phyloP scores from a whole-genome alignment of 2,113 vertebrate genomes.

The Tricholaema leucomelas region DNA sequence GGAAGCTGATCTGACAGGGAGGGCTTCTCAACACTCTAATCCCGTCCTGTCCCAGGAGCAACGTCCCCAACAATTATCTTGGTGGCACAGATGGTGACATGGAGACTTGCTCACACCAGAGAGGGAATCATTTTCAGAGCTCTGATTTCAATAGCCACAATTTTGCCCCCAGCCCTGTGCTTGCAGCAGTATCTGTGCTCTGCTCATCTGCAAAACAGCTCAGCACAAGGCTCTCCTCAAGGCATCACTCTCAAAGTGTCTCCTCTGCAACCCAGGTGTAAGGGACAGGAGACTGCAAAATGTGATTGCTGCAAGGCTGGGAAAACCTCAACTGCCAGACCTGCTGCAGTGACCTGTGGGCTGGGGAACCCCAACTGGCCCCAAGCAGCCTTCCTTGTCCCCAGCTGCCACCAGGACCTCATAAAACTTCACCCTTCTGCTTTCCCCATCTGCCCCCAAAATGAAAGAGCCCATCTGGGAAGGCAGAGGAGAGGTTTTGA shows the following conservation, averaged over 20 bases:
- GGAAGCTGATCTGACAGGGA: neutral
- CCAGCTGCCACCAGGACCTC: no score
- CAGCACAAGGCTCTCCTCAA: neutral
- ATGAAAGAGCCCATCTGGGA: neutral
- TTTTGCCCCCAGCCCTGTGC: neutral
- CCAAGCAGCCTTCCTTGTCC: neutral
- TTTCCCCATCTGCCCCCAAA: neutral
- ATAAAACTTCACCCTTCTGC: no score
- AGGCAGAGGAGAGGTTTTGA: neutral
- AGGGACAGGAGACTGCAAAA: neutral
- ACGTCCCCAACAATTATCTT: neutral
- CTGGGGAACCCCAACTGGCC: neutral
- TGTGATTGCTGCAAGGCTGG: no score
- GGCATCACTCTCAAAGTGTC: neutral
- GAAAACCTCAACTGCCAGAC: neutral
- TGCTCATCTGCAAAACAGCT: neutral
- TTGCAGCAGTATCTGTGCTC: no score
- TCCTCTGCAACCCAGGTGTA: neutral
- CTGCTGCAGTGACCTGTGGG: neutral
- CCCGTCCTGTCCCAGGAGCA: neutral
- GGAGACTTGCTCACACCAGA: neutral
- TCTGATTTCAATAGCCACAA: neutral
- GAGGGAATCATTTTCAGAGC: neutral
- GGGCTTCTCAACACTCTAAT: neutral
- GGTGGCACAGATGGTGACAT: accelerated